Evolutionary conservation across 2,797 vertebrate species (phyloP).

Genomic region (Gymnothorax reevesii): DNA sequence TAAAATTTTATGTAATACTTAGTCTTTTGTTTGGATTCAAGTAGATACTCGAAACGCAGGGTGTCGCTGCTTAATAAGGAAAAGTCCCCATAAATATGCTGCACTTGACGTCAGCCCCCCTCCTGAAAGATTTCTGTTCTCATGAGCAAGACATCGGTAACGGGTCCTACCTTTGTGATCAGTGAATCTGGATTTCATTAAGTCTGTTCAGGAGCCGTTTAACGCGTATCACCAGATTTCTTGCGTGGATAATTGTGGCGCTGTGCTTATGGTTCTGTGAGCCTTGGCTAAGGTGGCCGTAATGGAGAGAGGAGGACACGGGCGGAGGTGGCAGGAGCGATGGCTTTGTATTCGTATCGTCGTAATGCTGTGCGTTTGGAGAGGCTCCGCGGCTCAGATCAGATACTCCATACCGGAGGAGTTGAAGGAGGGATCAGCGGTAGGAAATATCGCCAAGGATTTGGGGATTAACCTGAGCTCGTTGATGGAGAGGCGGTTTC

Average conservation of each 20-base stretch:
- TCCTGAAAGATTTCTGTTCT: neutral
- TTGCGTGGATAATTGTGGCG: neutral
- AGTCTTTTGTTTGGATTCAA: neutral
- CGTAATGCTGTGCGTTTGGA: constrained; percentile 35
- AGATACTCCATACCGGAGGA: constrained; percentile 71
- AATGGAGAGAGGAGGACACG: constrained; percentile 38
- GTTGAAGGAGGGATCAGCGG: constrained; percentile 62
- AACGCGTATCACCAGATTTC: neutral
- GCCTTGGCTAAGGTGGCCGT: neutral
- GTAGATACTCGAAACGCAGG: constrained; percentile 41
- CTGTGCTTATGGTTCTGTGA: neutral
- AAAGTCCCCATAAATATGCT: neutral
- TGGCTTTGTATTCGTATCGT: neutral
- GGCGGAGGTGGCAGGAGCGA: neutral
- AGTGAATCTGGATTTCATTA: neutral
- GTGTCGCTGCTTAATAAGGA: constrained; percentile 59
- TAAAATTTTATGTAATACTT: too few relatives aligned
- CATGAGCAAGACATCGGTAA: neutral
- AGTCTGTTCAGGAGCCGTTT: neutral
- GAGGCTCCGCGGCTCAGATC: constrained; percentile 53
- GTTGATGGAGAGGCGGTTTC: constrained; percentile 51
- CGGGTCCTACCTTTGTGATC: neutral
- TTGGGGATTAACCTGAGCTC: constrained; percentile 64
- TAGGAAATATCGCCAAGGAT: constrained; percentile 73
- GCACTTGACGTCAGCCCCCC: neutral